Evolutionary conservation across 1,140 invertebrate genomes (phyloP).

Genomic region (Hydropsyche tenuis): DNA sequence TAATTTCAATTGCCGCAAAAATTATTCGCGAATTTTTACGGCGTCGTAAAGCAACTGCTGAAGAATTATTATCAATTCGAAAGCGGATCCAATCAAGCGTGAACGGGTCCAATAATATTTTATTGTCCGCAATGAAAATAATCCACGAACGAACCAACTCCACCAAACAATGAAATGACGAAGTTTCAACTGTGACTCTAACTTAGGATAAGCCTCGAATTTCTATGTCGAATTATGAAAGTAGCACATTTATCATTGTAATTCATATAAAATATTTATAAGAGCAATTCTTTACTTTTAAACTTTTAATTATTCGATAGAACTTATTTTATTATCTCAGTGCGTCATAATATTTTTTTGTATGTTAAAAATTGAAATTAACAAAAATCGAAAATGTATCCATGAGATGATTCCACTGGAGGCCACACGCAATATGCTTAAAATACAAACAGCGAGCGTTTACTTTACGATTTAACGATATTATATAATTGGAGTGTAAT

Average conservation of each 20-base stretch:
- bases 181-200: slow-evolving; percentile 5
- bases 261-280: no score
- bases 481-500: not conserved
- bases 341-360: no score
- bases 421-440: no score
- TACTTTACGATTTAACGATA: no score
- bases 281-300: no score
- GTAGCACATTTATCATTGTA: not conserved
- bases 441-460: no score
- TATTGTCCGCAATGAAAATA: slow-evolving; percentile 34
- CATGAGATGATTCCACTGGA: no score
- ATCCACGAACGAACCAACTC: not conserved
- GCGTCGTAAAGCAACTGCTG: slow-evolving; percentile 22
- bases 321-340: no score
- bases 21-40: slow-evolving; percentile 26
- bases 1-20: slow-evolving; percentile 5
- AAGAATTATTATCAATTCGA: slow-evolving; percentile 31
- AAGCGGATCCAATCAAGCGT: slow-evolving; percentile 24
- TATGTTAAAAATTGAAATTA: no score
- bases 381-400: no score
- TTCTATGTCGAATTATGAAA: slow-evolving; percentile 21
- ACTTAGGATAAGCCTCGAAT: slow-evolving; percentile 1
- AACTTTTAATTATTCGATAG: no score
- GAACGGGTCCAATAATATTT: slow-evolving; percentile 31
- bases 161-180: not conserved